Percentiles rank a stretch among this genome's conserved stretches.
Evolutionary conservation across 2,113 vertebrate species (phyloP).

Genomic region (Tylochromis polylepis): DNA sequence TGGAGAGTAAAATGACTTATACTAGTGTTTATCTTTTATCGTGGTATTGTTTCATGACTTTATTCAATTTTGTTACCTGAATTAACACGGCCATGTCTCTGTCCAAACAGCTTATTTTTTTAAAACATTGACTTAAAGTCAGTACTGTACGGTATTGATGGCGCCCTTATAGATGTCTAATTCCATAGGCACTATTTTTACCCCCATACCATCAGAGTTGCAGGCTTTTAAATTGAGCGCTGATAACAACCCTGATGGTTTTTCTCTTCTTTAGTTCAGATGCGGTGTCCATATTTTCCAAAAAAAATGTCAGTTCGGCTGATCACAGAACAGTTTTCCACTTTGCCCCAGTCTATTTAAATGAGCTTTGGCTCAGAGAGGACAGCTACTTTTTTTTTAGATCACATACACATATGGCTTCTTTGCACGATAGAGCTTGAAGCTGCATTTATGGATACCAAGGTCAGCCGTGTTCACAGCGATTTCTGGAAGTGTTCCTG

Average conservation of each 20-base stretch:
- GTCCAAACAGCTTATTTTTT: background rate
- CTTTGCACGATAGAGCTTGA: background rate
- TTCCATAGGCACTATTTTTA: background rate
- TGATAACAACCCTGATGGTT: background rate
- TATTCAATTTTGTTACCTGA: background rate
- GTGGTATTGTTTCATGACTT: background rate
- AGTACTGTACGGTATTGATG: background rate
- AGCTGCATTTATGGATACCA: background rate
- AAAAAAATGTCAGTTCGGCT: background rate
- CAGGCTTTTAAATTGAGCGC: background rate
- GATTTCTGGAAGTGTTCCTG: background rate
- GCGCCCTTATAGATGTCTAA: rapidly evolving
- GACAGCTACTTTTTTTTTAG: background rate
- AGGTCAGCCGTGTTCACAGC: background rate
- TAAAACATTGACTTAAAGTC: background rate
- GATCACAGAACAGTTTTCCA: background rate
- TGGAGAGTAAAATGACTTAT: constrained; percentile 29
- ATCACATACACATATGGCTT: background rate
- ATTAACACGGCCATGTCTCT: background rate
- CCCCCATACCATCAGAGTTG: background rate
- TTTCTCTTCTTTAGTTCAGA: background rate
- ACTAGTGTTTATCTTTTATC: constrained; percentile 26
- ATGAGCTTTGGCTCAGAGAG: background rate
- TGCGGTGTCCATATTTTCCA: background rate
- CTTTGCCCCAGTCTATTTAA: background rate